Conservation (phyloP, 2,888 invertebrate species). For the Tachina fera region DNA sequence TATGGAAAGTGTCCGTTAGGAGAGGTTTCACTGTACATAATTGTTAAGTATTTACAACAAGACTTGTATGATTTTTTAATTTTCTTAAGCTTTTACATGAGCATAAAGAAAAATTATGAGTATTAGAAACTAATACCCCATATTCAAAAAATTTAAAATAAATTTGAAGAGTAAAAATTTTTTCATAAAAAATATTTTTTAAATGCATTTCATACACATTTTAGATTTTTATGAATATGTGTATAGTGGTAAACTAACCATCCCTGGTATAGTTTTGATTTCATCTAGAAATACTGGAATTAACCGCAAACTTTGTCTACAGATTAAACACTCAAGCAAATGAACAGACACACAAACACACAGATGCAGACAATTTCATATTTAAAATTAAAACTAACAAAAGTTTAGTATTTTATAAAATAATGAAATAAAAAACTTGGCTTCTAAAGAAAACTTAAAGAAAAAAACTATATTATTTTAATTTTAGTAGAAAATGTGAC, state of each 20-base stretch:
- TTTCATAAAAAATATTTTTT: too few species aligned
- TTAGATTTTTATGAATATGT: not conserved
- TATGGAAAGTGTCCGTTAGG: too few species aligned
- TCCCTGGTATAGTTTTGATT: constrained; percentile 12
- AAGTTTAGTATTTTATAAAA: not conserved
- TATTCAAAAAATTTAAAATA: too few species aligned
- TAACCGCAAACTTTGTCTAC: constrained; percentile 30
- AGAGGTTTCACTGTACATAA: too few species aligned
- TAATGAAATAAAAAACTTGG: constrained; percentile 46
- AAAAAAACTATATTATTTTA: constrained; percentile 2
- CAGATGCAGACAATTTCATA: constrained; percentile 20
- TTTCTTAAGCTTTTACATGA: too few species aligned
- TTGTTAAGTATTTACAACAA: too few species aligned
- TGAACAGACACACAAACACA: not conserved
- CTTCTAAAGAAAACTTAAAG: constrained; percentile 23
- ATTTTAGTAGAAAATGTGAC: constrained; percentile 55
- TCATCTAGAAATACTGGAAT: constrained; percentile 24
- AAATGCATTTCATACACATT: too few species aligned
- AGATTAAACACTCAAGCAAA: not conserved
- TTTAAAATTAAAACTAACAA: constrained; percentile 16
- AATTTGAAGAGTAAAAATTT: too few species aligned
- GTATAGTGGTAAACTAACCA: not conserved
- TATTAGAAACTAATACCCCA: too few species aligned
- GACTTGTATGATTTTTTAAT: too few species aligned
- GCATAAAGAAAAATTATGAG: too few species aligned